Percentiles rank a stretch among this genome's conserved stretches.
phyloP scores from a whole-genome alignment of 2,888 invertebrate species.

The Parochlus steinenii region DNA sequence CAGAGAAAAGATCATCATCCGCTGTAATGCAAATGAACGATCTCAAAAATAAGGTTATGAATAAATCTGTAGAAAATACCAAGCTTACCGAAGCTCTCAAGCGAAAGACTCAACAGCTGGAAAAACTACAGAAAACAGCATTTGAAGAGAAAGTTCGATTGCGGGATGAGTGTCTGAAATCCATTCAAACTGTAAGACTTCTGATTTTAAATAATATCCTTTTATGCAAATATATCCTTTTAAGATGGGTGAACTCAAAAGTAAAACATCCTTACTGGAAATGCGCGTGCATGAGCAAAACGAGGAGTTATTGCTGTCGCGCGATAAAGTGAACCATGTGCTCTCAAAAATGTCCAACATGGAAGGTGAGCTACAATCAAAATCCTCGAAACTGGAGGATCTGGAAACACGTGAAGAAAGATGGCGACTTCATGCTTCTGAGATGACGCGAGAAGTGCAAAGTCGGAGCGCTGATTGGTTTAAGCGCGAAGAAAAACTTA shows the following conservation, averaged over 20 bases:
- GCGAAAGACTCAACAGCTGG: constrained; percentile 6
- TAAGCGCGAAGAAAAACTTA: constrained; percentile 8
- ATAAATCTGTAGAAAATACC: constrained; percentile 10
- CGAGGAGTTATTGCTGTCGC: constrained; percentile 13
- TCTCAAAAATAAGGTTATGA: constrained; percentile 9
- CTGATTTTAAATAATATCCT: too few relatives aligned
- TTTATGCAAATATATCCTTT: too few relatives aligned
- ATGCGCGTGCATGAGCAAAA: constrained; percentile 13
- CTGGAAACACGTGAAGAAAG: constrained; percentile 7
- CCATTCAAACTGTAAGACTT: constrained; percentile 10
- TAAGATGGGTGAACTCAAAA: constrained; percentile 14
- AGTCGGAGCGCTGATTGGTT: constrained; percentile 8
- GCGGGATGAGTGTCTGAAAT: constrained; percentile 7
- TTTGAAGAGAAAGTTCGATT: constrained; percentile 8
- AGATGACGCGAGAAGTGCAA: constrained; percentile 8
- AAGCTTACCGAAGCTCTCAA: constrained; percentile 8
- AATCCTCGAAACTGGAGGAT: constrained; percentile 9
- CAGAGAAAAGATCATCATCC: constrained; percentile 4
- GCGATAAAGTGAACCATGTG: constrained; percentile 9
- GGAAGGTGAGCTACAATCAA: constrained; percentile 5
- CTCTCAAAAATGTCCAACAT: constrained; percentile 2
- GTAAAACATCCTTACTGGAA: constrained; percentile 13
- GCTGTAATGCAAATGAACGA: constrained; percentile 11
- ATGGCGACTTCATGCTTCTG: constrained; percentile 8
- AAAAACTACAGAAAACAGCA: constrained; percentile 9